A percentile compares a stretch with the other conserved stretches of the same genome.
phyloP scores from a whole-genome alignment of 2,113 vertebrate genomes.

The Shinisaurus crocodilurus region DNA sequence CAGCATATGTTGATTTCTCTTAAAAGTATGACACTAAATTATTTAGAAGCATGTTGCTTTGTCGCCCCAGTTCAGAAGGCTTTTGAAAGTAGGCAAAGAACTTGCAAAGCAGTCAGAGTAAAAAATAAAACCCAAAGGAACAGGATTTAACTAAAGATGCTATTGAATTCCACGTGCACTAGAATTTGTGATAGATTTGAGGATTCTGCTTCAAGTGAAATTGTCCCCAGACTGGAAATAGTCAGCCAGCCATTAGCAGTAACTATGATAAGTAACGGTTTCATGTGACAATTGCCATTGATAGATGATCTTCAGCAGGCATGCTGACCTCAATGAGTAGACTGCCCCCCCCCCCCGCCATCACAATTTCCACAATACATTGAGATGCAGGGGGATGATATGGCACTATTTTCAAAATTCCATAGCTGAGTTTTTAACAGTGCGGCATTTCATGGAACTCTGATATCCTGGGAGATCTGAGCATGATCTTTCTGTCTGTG shows the following conservation, averaged over 20 bases:
- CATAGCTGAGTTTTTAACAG: slow-evolving; percentile 31
- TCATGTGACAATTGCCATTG: not conserved
- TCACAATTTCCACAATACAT: not conserved
- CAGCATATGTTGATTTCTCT: slow-evolving; percentile 68
- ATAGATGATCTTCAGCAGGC: not conserved
- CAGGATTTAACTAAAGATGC: not conserved
- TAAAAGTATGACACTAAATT: slow-evolving; percentile 63
- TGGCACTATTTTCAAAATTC: not conserved
- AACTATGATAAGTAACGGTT: not conserved
- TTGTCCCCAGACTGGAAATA: not conserved
- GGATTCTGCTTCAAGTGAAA: not conserved
- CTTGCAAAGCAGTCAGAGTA: slow-evolving; percentile 43
- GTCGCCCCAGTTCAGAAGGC: slow-evolving; percentile 63
- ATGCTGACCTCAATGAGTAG: too few species aligned
- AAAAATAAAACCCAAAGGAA: not conserved
- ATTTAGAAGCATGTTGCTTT: slow-evolving; percentile 65
- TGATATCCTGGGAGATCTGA: slow-evolving; percentile 49
- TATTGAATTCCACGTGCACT: not conserved
- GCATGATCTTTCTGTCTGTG: slow-evolving; percentile 37
- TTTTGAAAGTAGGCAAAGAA: slow-evolving; percentile 58
- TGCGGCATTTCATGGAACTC: slow-evolving; percentile 31
- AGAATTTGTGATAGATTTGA: not conserved
- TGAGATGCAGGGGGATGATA: not conserved
- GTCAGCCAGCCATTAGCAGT: not conserved
- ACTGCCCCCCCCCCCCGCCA: too few species aligned